Base-by-base conservation (phyloP, 2,113 vertebrate species). In the Chaetodon auriga region DNA sequence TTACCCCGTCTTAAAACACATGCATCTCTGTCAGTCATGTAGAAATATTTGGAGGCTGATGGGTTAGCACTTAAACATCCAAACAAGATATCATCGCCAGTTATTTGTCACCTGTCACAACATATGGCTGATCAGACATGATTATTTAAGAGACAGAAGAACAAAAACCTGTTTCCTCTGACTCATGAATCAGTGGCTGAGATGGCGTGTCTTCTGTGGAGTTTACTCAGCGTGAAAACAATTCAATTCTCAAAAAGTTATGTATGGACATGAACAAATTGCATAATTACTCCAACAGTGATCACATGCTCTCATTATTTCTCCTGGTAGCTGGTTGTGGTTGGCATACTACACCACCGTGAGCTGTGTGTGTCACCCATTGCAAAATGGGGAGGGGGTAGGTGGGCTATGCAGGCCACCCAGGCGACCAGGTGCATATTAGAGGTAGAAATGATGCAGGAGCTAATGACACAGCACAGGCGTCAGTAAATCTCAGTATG, bases 121-220 rank as follows among this genome's bases (percentile, higher is more conserved):
- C 46, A 82, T 81, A 82, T 49, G 78, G 57, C 13, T 25, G 58
- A 79, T 70, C 63, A 74, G 19, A 64, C 86, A 84, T 63, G 35
- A 71, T 75, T 1, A 62, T 85, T 81, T 81, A 74, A 58, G 36
- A 13, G 16, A 71, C 30, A 19, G 51, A 80, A 25, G 46, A 55
- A 65, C 63, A 51, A n/a, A 64, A 23, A 65, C 43, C 30, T 23
- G 64, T 25, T 78, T 78, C 63, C 74, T 68, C 23, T 55, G 73
- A 81, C 25, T 68, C 35, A 70, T 78, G 36, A 74, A 78, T 78
- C 74, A 38, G 18, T 43, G 72, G 81, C 57, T 23, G 35, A 36
- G 18, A 73, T 45, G n/a, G 36, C 69, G 3, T 18, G 68, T 70
- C 48, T 80, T 73, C 19, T 78, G 23, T 75, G 35, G 35, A 69